Evolutionary conservation across 2,113 vertebrate genomes (phyloP), one percentile per base, ranked within the genome.

Genomic region (Thymallus thymallus): DNA sequence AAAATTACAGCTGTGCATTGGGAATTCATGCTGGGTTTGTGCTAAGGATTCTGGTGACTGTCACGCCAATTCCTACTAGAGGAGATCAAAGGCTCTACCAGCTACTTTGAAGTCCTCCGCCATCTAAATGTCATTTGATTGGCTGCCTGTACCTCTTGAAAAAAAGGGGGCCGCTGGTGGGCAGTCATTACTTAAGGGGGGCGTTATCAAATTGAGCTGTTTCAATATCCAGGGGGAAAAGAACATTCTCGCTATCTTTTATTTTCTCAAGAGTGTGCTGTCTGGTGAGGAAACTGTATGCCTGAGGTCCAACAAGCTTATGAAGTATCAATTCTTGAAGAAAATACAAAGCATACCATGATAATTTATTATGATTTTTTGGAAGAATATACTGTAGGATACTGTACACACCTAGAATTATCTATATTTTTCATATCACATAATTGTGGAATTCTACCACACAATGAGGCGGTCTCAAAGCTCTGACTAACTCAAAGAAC

Each of bases 111-210:
- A 68, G 24, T 56, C 23, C 6, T 16, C 26, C 16, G 62, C 45
- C 23, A 29, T 77, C 4, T 69, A 65, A 80, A 84, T 85, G 45
- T 60, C 55, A 20, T 74, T 68, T 80, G 69, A 83, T 73, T 69
- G 73, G 30, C 62, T 71, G 58, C 48, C 30, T 74, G 60, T 75
- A 72, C 22, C 62, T 18, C 72, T 71, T 26, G 56, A 79, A 65
- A 79, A 62, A 76, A 65, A 72, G 16, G 64, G 35, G 55, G 22
- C 68, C 41, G 5, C 18, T 71, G 22, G 18, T 67, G 56, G 32
- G 46, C 35, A 14, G 23, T 6, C 65, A 23, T 71, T 41, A 6
- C 73, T 62, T 64, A 71, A 74, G 75, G 14, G 23, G 69, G 45
- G 29, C 26, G 3, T 78, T 75, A 68, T 79, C 63, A 65, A 70